A percentile compares a stretch with the other conserved stretches of the same genome.
phyloP scores from a whole-genome alignment of 2,797 vertebrate genomes.

The Protonibea diacanthus region DNA sequence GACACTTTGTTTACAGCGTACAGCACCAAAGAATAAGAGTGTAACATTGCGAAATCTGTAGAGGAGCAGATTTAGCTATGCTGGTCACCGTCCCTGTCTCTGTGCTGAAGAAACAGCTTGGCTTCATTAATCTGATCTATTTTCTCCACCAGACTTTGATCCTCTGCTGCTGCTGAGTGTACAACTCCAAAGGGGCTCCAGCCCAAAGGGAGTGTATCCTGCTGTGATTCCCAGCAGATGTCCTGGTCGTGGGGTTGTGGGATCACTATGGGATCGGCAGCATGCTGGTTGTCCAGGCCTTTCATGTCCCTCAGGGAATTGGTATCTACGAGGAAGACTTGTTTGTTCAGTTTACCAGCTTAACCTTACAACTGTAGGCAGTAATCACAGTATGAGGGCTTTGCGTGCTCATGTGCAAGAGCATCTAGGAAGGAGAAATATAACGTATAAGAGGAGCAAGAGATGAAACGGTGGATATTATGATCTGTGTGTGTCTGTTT shows the following conservation, averaged over 20 bases:
- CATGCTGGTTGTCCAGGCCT: conserved; percentile 48
- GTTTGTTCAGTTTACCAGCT: conserved; percentile 53
- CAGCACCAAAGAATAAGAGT: background rate
- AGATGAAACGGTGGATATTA: conserved; percentile 9
- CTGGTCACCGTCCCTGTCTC: conserved; percentile 49
- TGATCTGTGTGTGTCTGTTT: conserved; percentile 21
- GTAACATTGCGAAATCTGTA: conserved; percentile 11
- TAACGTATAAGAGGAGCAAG: background rate
- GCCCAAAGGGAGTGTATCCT: conserved; percentile 50
- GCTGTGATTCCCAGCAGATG: conserved; percentile 52
- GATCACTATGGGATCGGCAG: conserved; percentile 25
- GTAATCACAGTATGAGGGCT: conserved; percentile 43
- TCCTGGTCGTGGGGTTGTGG: conserved; percentile 38
- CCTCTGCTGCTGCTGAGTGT: conserved; percentile 61
- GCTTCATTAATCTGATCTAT: conserved; percentile 73
- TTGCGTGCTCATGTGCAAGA: conserved; percentile 21
- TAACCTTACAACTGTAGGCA: conserved; percentile 50
- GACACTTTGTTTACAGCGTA: background rate
- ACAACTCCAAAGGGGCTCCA: conserved; percentile 58
- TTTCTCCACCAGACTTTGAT: conserved; percentile 71
- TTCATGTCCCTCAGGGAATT: conserved; percentile 58
- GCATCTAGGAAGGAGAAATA: conserved; percentile 8
- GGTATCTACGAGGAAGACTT: conserved; percentile 33
- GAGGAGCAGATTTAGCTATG: conserved; percentile 15
- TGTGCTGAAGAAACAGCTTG: conserved; percentile 65